Percentiles rank a stretch among this genome's conserved stretches.
Conservation (phyloP, 2,888 invertebrate genomes). For the Lamproptera curius region DNA sequence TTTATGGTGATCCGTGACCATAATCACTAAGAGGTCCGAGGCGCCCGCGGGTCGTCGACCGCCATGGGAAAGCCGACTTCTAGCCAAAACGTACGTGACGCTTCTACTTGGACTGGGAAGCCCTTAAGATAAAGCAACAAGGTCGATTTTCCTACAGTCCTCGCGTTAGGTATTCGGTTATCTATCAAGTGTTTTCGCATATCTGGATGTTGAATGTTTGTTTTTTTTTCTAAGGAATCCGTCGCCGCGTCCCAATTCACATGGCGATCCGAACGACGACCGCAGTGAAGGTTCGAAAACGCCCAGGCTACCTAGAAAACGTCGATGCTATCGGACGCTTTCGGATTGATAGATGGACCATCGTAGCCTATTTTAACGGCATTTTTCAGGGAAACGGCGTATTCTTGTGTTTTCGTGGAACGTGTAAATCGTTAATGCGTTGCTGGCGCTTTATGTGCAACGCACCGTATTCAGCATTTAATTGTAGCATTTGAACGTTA, state of each 20-base stretch:
- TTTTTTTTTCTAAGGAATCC: constrained; percentile 20
- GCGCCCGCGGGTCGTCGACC: constrained; percentile 48
- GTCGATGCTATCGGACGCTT: not conserved
- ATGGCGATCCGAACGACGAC: constrained; percentile 1
- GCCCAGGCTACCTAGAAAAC: constrained; percentile 1
- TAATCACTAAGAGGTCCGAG: constrained; percentile 34
- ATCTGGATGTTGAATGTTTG: constrained; percentile 25
- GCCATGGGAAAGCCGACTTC: constrained; percentile 36
- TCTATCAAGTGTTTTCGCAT: constrained; percentile 25
- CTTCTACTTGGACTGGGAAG: not conserved
- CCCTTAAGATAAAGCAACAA: constrained; percentile 9
- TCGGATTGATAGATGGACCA: not conserved
- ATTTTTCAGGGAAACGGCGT: constrained; percentile 9
- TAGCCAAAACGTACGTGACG: constrained; percentile 14
- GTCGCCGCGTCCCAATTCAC: constrained; percentile 23
- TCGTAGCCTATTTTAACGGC: constrained; percentile 7
- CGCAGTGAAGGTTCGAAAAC: not conserved
- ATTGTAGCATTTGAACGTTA: too few species aligned
- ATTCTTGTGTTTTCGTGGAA: constrained; percentile 1
- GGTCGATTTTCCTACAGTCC: constrained; percentile 1
- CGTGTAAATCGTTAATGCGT: not conserved
- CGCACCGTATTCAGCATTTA: too few species aligned
- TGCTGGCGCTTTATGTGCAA: too few species aligned
- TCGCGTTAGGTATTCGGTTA: constrained; percentile 14
- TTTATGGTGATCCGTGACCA: constrained; percentile 40